Conservation (phyloP, 2,888 invertebrate species). For the Pyrrhia umbra region DNA sequence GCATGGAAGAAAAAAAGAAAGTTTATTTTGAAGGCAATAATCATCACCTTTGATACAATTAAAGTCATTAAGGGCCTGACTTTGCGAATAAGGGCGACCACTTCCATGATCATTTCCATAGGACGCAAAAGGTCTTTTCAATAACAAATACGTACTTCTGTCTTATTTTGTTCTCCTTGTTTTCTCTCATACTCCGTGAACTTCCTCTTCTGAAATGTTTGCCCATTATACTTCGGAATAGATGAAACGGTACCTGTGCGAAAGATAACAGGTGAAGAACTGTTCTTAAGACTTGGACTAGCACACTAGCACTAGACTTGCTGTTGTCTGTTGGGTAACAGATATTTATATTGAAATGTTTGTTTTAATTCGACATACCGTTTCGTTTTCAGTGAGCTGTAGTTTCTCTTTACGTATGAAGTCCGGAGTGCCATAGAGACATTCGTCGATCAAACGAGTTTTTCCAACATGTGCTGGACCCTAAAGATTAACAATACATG, state of each 20-base stretch:
- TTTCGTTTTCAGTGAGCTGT: slow-evolving; percentile 62
- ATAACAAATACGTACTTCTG: slow-evolving; percentile 61
- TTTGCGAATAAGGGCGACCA: too few relatives aligned
- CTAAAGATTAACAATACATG: slow-evolving; percentile 72
- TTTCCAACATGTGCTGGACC: slow-evolving; percentile 91
- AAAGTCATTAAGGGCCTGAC: not conserved
- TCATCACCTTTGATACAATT: too few relatives aligned
- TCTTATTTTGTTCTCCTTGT: slow-evolving; percentile 70
- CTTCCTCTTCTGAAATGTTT: slow-evolving; percentile 60
- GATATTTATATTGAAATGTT: too few relatives aligned
- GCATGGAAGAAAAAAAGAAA: slow-evolving; percentile 17
- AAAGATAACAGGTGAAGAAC: not conserved
- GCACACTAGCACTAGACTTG: too few relatives aligned
- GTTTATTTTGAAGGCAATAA: not conserved
- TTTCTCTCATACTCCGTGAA: slow-evolving; percentile 53
- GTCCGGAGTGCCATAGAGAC: slow-evolving; percentile 82
- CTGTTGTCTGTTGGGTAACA: too few relatives aligned
- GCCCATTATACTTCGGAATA: slow-evolving; percentile 67
- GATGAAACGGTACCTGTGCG: slow-evolving; percentile 67
- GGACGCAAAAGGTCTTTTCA: too few relatives aligned
- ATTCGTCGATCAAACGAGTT: slow-evolving; percentile 90
- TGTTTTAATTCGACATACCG: slow-evolving; percentile 51
- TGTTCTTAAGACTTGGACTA: too few relatives aligned
- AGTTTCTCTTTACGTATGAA: slow-evolving; percentile 67
- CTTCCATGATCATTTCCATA: too few relatives aligned